phyloP scores from a whole-genome alignment of 2,797 vertebrate genomes.

The Brotula barbata region DNA sequence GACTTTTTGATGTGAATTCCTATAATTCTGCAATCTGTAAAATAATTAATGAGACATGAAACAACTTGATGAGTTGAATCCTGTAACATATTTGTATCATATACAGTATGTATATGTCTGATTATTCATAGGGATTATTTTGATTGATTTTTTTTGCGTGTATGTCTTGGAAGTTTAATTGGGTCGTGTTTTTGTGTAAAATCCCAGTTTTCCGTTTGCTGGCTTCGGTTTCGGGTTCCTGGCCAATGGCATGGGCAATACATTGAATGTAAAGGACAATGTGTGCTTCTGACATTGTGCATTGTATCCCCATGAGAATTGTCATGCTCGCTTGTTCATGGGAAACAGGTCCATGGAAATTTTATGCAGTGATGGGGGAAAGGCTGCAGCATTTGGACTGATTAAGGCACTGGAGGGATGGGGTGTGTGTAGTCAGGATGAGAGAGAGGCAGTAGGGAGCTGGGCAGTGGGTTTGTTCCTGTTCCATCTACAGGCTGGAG shows the following conservation, averaged over 20 bases:
- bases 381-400: constrained; percentile 67
- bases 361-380: constrained; percentile 51
- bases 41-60: too few species aligned
- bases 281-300: constrained; percentile 62
- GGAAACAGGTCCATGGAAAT: constrained; percentile 71
- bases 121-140: too few species aligned
- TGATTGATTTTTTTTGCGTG: too few species aligned
- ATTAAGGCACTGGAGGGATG: constrained; percentile 54
- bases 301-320: constrained; percentile 57
- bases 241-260: constrained; percentile 43
- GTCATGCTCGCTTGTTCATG: constrained; percentile 51
- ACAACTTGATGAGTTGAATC: too few species aligned
- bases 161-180: constrained; percentile 65
- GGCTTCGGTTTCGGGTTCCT: constrained; percentile 29
- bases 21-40: too few species aligned
- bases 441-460: constrained; percentile 71
- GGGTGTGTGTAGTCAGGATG: constrained; percentile 74
- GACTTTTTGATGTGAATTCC: too few species aligned
- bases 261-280: constrained; percentile 46
- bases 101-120: too few species aligned
- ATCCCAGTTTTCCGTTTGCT: constrained; percentile 48
- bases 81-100: too few species aligned
- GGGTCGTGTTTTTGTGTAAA: constrained; percentile 50
- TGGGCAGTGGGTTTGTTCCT: constrained; percentile 68
- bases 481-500: constrained; percentile 67